Conservation (phyloP, 2,888 invertebrate species). For the Xylocampa areola region DNA sequence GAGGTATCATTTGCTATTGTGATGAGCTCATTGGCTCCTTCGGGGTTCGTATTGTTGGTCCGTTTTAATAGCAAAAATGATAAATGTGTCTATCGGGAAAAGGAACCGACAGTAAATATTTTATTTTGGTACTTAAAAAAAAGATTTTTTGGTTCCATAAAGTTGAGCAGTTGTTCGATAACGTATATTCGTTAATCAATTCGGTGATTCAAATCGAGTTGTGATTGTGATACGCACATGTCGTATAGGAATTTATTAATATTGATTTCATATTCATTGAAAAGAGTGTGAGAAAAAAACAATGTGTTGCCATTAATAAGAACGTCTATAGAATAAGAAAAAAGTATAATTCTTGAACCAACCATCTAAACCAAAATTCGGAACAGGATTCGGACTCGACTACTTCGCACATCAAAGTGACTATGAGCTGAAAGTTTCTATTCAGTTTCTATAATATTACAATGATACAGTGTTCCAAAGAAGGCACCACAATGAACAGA, state of each 20-base stretch:
- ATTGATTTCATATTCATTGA: background rate
- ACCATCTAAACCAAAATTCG: too few species aligned
- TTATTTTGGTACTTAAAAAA: constrained; percentile 60
- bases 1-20: constrained; percentile 89
- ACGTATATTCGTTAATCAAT: constrained; percentile 46
- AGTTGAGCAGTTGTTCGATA: constrained; percentile 50
- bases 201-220: constrained; percentile 28
- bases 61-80: constrained; percentile 88
- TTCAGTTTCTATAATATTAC: background rate
- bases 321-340: too few species aligned
- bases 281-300: too few species aligned
- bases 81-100: constrained; percentile 84
- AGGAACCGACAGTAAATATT: constrained; percentile 52
- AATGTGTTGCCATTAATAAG: too few species aligned
- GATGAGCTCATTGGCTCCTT: constrained; percentile 85
- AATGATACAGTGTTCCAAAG: constrained; percentile 16
- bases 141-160: constrained; percentile 54
- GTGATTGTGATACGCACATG: constrained; percentile 40
- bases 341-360: too few species aligned
- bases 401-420: too few species aligned
- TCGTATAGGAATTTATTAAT: constrained; percentile 14
- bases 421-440: background rate
- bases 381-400: too few species aligned
- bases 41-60: constrained; percentile 85
- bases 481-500: constrained; percentile 43